Evolutionary conservation across 2,113 vertebrate genomes (phyloP).

Genomic region (Sigmodon hispidus): DNA sequence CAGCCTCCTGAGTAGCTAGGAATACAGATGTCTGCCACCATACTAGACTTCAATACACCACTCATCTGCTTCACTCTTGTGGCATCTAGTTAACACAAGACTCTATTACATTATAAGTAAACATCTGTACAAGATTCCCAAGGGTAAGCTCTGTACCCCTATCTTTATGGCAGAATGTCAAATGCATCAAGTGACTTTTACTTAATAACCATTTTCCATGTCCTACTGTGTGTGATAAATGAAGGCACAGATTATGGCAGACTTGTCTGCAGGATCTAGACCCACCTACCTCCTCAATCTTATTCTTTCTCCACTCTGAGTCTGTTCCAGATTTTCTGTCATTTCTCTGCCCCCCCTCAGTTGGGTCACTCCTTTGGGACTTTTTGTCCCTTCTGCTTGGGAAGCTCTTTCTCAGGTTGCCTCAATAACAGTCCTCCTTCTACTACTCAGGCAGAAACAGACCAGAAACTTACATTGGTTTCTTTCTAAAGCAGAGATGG

Average conservation of each 20-base stretch:
- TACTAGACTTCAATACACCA: background rate
- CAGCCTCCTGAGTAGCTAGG: background rate
- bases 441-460: background rate
- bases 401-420: background rate
- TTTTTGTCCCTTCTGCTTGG: background rate
- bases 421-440: background rate
- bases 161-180: background rate
- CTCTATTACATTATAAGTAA: background rate
- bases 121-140: background rate
- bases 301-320: background rate
- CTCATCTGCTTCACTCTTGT: background rate
- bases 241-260: background rate
- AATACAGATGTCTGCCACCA: background rate
- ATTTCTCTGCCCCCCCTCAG: slow-evolving; percentile 19
- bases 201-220: background rate
- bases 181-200: background rate
- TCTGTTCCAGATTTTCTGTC: background rate
- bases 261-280: background rate
- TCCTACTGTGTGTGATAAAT: background rate
- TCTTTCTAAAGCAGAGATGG: background rate
- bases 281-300: background rate
- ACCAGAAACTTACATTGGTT: background rate
- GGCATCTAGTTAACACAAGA: background rate
- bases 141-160: background rate
- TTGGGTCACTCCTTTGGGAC: background rate